Base-by-base conservation (phyloP, 2,888 invertebrate species). In the Hemistola chrysoprasaria region DNA sequence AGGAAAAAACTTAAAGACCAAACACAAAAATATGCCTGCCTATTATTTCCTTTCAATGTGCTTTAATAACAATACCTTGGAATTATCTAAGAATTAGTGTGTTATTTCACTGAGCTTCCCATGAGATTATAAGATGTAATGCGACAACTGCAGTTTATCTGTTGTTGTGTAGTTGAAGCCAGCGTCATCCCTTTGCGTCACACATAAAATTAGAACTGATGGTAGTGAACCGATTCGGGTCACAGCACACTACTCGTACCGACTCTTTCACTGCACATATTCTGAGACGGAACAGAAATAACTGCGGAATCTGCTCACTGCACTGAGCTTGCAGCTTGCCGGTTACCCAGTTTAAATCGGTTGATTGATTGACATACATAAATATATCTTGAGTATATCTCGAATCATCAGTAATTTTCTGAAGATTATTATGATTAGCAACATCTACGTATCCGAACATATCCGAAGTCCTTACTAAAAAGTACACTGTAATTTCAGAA, bases 151-250 rank as follows among this genome's bases (percentile, higher is more conserved):
- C 77, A 76, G 76, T 64, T 62, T 58, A 51, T 58, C 52, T 48
- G 47, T 52, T n/a, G n/a, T n/a, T n/a, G n/a, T n/a, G n/a, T n/a
- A n/a, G n/a, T n/a, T n/a, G n/a, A n/a, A n/a, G n/a, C n/a, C n/a
- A 66, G 62, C 76, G 71, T 73, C 72, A 76, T 75, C 65, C 57
- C 67, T 67, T 56, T 67, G 56, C 68, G 69, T 76, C 71, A 71
- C 53, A 54, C 50, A 59, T 80, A 79, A 75, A 66, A 76, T 71
- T 81, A 81, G 79, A 71, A 54, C 55, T 40, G 50, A 55, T 56
- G 58, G 58, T 41, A 61, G 50, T 64, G 70, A 73, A 71, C 71
- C 68, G 65, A 79, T 78, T 71, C 70, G 68, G 77, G 78, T 77
- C 81, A 71, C 50, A 61, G 64, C 70, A 62, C 62, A 58, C 56